Percentiles rank a stretch among this genome's conserved stretches.
phyloP scores from a whole-genome alignment of 2,797 vertebrate species.

The Acipenser ruthenus region DNA sequence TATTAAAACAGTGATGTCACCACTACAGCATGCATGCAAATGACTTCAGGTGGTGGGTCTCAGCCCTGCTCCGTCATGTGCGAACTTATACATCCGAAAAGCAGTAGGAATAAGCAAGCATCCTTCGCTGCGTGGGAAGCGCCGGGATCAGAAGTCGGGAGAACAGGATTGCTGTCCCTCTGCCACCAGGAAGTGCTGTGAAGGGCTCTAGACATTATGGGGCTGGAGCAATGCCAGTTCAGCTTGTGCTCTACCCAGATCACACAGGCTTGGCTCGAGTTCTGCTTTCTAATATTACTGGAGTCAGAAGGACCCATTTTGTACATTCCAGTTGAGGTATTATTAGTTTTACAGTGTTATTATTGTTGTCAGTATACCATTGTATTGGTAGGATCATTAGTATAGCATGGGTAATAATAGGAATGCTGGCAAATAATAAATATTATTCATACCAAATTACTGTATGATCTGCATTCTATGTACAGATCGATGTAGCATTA shows the following conservation, averaged over 20 bases:
- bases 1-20: conserved; percentile 17
- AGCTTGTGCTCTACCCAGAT: background rate
- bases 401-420: no score
- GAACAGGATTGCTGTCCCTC: background rate
- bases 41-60: conserved; percentile 35
- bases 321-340: no score
- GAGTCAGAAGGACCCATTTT: no score
- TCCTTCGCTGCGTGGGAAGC: conserved; percentile 4
- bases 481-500: no score
- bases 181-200: conserved; percentile 14
- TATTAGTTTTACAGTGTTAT: no score
- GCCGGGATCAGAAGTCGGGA: conserved; percentile 1
- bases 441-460: no score
- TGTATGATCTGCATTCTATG: no score
- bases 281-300: no score
- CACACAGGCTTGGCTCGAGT: background rate
- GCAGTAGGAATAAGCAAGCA: background rate
- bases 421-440: no score
- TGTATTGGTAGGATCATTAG: no score
- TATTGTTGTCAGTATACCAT: no score
- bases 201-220: background rate
- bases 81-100: conserved; percentile 11
- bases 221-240: conserved; percentile 1
- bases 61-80: conserved; percentile 31
- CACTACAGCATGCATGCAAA: conserved; percentile 24